phyloP scores from a whole-genome alignment of 1,140 invertebrate genomes.

The Cardiocondyla obscurior region DNA sequence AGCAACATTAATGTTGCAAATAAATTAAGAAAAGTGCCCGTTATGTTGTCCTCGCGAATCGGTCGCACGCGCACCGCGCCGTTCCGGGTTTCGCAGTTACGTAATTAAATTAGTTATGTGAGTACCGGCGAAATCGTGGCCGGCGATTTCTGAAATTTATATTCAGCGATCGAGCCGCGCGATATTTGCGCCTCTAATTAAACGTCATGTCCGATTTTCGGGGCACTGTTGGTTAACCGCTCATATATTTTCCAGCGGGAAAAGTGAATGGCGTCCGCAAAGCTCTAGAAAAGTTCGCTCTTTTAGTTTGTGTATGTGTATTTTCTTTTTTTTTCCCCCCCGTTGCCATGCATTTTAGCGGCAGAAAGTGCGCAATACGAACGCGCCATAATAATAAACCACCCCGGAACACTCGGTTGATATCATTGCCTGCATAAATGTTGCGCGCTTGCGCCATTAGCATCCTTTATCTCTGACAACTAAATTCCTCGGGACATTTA shows the following conservation, averaged over 20 bases:
- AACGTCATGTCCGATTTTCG: conserved; percentile 29
- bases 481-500: conserved; percentile 58
- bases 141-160: conserved; percentile 6
- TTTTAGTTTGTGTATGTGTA: neutral
- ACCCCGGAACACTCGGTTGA: conserved; percentile 40
- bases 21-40: conserved; percentile 8
- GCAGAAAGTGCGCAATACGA: conserved; percentile 47
- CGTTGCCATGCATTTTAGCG: conserved; percentile 1
- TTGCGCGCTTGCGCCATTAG: conserved; percentile 17
- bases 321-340: neutral
- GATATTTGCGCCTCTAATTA: conserved; percentile 41
- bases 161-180: neutral
- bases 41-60: conserved; percentile 5
- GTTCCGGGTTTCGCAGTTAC: neutral
- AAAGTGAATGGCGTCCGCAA: conserved; percentile 20
- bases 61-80: neutral
- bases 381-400: conserved; percentile 43
- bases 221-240: conserved; percentile 20
- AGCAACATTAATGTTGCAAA: neutral
- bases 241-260: conserved; percentile 29
- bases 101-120: conserved; percentile 20
- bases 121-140: neutral
- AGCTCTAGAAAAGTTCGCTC: conserved; percentile 13
- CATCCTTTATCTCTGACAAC: conserved; percentile 26
- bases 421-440: conserved; percentile 48